Base-by-base conservation (phyloP, 1,140 invertebrate genomes). In the Grapholita molesta region DNA sequence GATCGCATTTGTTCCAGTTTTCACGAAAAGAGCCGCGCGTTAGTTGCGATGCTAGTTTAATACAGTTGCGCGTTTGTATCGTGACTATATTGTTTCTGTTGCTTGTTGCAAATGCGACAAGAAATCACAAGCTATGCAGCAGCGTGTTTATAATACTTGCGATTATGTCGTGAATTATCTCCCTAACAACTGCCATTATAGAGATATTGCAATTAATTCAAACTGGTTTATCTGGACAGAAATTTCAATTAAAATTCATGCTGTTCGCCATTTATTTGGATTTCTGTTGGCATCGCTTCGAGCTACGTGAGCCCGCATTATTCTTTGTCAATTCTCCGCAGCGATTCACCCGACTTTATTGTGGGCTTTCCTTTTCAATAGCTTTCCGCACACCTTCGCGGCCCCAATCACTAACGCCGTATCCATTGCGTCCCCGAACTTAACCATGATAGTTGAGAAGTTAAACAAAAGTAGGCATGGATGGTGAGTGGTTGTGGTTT, bases 321-420 rank as follows among this genome's bases (percentile, higher is more conserved):
- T 6, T 55, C 53, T 55, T 55, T 55, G 53, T 25, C 53, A 25
- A 55, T 55, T 55, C 12, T 9, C 7, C 53, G 24, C 53, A 55
- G 3, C 53, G 2, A 28, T 55, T 55, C 53, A 55, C 53, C 24
- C 53, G 24, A 25, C 23, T 55, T 55, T 55, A 55, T 55, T 28
- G 53, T 55, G 53, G 53, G 53, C 21, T 11, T 28, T 53, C 48
- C 48, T 53, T 53, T 55, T 28, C 53, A 55, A 55, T 55, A 5
- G 3, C 53, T 55, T 25, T 55, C 12, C 52, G 3, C 12, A 25
- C 24, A 0, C 11, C 21, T 55, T 28, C 11, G 15, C 53, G 53
- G 6, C 12, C 18, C 52, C 23, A 24, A 12, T 12, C 24, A 25
- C 24, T 25, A 55, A 15, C 11, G 12, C 53, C 21, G 2, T 25